These are phyloP conservation scores for Hyles vespertilio DNA, from an alignment of 1,140 invertebrate species.

Conservation along the genomic window DNA sequence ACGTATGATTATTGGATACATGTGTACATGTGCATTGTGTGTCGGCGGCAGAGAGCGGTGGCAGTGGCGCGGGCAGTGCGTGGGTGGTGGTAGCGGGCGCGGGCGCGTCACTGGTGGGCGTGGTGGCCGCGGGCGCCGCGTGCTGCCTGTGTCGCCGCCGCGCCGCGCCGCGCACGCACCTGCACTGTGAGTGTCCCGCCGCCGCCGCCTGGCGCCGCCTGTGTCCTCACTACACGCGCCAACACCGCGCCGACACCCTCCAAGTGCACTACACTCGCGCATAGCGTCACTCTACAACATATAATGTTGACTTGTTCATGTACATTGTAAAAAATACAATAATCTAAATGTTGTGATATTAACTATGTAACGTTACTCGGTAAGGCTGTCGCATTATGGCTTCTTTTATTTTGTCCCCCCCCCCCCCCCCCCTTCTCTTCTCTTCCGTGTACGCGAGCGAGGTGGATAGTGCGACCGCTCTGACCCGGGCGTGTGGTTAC, in stretches of 20 bases:
- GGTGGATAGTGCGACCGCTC: too few relatives aligned
- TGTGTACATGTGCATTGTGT: too few relatives aligned
- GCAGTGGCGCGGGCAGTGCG: constrained; percentile 83
- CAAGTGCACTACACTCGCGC: too few relatives aligned
- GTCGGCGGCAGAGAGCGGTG: constrained; percentile 79
- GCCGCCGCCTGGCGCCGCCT: background rate
- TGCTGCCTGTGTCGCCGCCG: constrained; percentile 86
- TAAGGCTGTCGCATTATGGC: background rate
- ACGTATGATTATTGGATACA: too few relatives aligned
- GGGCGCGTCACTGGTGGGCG: constrained; percentile 80
- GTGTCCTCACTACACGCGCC: background rate
- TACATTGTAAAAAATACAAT: too few relatives aligned
- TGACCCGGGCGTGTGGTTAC: constrained; percentile 33
- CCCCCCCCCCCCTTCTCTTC: too few relatives aligned
- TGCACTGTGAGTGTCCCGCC: constrained; percentile 54
- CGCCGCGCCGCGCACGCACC: constrained; percentile 70
- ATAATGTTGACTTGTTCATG: too few relatives aligned
- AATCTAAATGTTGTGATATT: too few relatives aligned
- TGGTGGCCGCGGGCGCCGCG: constrained; percentile 80
- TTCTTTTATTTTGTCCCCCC: background rate
- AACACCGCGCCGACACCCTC: too few relatives aligned
- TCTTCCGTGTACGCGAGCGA: too few relatives aligned
- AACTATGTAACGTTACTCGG: constrained; percentile 1
- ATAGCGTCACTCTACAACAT: too few relatives aligned
- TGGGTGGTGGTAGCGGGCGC: constrained; percentile 85